Base-by-base conservation (phyloP, 2,113 vertebrate species). In the Sylvietta virens region DNA sequence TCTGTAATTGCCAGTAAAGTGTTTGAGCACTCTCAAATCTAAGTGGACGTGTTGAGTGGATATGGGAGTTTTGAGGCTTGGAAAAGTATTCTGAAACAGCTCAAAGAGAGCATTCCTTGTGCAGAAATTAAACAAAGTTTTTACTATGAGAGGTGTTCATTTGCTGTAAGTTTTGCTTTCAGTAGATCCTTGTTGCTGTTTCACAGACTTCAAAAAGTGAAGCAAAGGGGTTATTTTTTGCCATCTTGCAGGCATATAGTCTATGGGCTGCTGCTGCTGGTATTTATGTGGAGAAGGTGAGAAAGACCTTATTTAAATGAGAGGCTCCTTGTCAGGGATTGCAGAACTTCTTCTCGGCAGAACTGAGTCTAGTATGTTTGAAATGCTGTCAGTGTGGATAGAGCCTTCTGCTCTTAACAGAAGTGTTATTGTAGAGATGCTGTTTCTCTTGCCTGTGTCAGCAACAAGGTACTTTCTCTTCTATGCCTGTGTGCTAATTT, bases 401-500 rank as follows among this genome's bases (percentile, higher is more conserved):
- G 58, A 92, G 33, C 90, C 76, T 92, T 94, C 92, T 96, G 88
- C 90, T 95, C 62, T 35, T 37, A 81, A 81, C 81, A 83, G 74
- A 94, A 79, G 88, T 90, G 81, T 94, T 93, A 35, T 8, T 86
- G 64, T 45, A 37, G 85, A 90, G 76, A 70, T 80, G 88, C 79
- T 67, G 64, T 86, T 94, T 54, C 79, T 88, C 76, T 88, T 86
- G 92, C 82, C 40, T 70, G 39, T 95, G 88, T 81, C 88, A 90
- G 60, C 48, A 93, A 14, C 56, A 71, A 88, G 76, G 92, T 95
- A 31, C 82, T 67, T 90, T 78, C 24, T 90, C 44, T 87, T 94
- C 86, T 64, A 7, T 83, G 79, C 56, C 67, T 67, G 6, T 67
- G 60, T 73, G 80, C 61, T 95, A 86, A 95, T 86, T 92, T 93